A percentile compares a stretch with the other conserved stretches of the same genome.
Evolutionary conservation across 2,888 invertebrate genomes (phyloP).

Genomic region (Pandemis heparana): DNA sequence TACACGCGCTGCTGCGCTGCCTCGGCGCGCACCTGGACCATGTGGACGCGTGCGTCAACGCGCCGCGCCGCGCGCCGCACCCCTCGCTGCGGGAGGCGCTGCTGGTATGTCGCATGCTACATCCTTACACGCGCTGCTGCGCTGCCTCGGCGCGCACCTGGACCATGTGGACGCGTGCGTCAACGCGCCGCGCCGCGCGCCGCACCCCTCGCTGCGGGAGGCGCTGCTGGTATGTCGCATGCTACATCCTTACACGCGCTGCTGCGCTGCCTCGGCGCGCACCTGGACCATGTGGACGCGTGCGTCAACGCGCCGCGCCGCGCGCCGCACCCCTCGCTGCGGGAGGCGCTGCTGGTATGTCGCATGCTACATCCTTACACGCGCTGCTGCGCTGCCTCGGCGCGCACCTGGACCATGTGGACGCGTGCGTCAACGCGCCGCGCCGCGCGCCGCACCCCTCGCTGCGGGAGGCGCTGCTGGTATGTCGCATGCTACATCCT

Average conservation of each 20-base stretch:
- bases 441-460: conserved; percentile 53
- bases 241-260: conserved; percentile 64
- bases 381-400: conserved; percentile 74
- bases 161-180: conserved; percentile 67
- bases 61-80: conserved; percentile 52
- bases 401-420: conserved; percentile 70
- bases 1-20: conserved; percentile 73
- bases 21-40: conserved; percentile 70
- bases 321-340: conserved; percentile 56
- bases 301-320: conserved; percentile 57
- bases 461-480: conserved; percentile 69
- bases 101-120: conserved; percentile 54
- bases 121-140: conserved; percentile 70
- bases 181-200: conserved; percentile 53
- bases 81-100: conserved; percentile 67
- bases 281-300: conserved; percentile 69
- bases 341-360: conserved; percentile 69
- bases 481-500: conserved; percentile 45
- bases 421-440: conserved; percentile 60
- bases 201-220: conserved; percentile 62
- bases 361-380: conserved; percentile 40
- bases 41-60: conserved; percentile 64
- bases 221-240: conserved; percentile 63
- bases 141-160: conserved; percentile 72
- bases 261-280: conserved; percentile 70